Conservation (phyloP, 2,797 vertebrate genomes). For the Sternarchorhynchus goeldii region DNA sequence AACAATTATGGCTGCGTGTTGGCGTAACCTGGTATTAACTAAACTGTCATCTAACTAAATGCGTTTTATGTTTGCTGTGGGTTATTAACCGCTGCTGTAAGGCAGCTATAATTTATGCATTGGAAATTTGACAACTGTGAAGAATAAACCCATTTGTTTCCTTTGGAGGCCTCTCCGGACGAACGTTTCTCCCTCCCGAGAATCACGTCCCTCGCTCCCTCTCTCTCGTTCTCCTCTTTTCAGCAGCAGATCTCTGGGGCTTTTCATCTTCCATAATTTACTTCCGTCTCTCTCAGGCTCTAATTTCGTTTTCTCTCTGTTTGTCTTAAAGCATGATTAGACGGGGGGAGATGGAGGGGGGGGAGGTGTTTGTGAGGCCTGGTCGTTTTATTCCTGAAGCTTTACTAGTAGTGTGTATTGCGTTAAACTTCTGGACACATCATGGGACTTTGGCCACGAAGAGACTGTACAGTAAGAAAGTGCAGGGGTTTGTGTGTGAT, state of each 20-base stretch:
- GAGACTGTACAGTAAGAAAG: neutral
- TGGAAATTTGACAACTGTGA: conserved; percentile 65
- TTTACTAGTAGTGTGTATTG: conserved; percentile 6
- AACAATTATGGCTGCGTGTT: conserved; percentile 56
- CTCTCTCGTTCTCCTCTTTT: conserved; percentile 38
- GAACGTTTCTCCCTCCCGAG: conserved; percentile 49
- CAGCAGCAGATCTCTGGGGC: conserved; percentile 46
- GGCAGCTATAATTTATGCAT: conserved; percentile 62
- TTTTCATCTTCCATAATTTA: conserved; percentile 45
- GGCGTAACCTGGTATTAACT: conserved; percentile 56
- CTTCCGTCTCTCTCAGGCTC: conserved; percentile 32
- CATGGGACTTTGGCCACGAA: conserved; percentile 29
- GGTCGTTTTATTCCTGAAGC: conserved; percentile 20
- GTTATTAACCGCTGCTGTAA: conserved; percentile 57
- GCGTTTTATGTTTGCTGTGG: conserved; percentile 64
- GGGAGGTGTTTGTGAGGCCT: conserved; percentile 12
- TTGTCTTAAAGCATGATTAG: conserved; percentile 43
- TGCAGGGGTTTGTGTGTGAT: neutral
- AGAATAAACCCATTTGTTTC: conserved; percentile 62
- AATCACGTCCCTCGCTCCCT: conserved; percentile 47
- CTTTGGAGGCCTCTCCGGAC: conserved; percentile 46
- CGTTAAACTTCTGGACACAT: conserved; percentile 29
- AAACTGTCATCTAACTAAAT: conserved; percentile 63
- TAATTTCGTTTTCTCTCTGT: conserved; percentile 45
- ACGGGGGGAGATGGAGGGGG: conserved; percentile 12